phyloP scores from a whole-genome alignment of 1,140 invertebrate genomes.

The Leptoteleia sp. region DNA sequence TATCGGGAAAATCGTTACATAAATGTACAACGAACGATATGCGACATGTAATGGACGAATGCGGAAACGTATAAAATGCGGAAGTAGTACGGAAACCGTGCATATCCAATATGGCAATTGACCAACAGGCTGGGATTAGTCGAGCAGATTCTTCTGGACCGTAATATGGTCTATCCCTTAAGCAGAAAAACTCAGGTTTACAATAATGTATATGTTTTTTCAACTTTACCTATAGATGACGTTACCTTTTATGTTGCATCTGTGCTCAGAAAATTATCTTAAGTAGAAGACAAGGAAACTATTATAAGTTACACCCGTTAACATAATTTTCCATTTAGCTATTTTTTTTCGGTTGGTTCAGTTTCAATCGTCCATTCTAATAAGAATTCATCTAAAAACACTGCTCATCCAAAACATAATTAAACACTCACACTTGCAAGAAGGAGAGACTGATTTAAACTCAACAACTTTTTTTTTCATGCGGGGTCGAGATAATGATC shows the following conservation, averaged over 20 bases:
- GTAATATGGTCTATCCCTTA: slow-evolving; percentile 30
- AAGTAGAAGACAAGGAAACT: too few species aligned
- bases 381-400: too few species aligned
- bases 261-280: too few species aligned
- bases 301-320: too few species aligned
- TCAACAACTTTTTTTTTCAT: not conserved
- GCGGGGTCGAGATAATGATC: not conserved
- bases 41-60: slow-evolving; percentile 12
- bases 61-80: slow-evolving; percentile 32
- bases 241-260: slow-evolving; percentile 37
- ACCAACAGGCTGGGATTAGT: slow-evolving; percentile 16
- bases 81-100: slow-evolving; percentile 28
- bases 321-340: too few species aligned
- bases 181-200: slow-evolving; percentile 5
- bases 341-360: too few species aligned
- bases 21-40: too few species aligned
- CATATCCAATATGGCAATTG: slow-evolving; percentile 32
- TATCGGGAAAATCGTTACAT: slow-evolving; percentile 10
- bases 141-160: slow-evolving; percentile 24
- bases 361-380: too few species aligned
- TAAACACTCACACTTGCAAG: too few species aligned
- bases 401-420: too few species aligned
- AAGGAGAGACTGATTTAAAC: too few species aligned
- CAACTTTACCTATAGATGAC: slow-evolving; percentile 30
- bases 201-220: slow-evolving; percentile 35